Evolutionary conservation across 2,113 vertebrate genomes (phyloP), one percentile per base, ranked within the genome.

Genomic region (Microcebus murinus): DNA sequence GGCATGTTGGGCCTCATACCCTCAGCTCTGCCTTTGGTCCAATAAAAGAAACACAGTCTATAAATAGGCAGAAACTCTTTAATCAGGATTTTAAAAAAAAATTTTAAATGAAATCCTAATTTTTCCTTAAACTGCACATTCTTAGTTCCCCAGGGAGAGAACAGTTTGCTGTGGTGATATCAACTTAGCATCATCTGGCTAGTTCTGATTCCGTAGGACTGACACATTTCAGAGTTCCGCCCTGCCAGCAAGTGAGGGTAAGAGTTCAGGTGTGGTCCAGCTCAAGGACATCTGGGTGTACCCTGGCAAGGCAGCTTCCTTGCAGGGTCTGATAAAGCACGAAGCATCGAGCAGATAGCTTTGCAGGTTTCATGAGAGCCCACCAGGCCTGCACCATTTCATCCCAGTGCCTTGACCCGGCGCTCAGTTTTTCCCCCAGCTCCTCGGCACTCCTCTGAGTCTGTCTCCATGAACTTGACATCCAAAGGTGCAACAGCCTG

Each of bases 321-420:
- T 39, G 9, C 39, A 48, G 67, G 52, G 4, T 8, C 74, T 68
- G 85, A 63, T 59, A 15, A 55, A 89, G 45, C 73, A 27, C 0
- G 0, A 59, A 31, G 42, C 1, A 0, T 1, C 8, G 4, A 10
- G 9, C 8, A 63, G 42, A 87, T 2, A 27, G 42, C 29, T 42
- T 2, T 10, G 52, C 57, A 63, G 27, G 61, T 12, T 63, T 63
- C 61, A 63, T 29, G 10, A 63, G 61, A 27, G 27, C 61, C 61
- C 11, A 29, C 27, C 61, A 63, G 59, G 25, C 59, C 74, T 6
- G 11, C 1, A 9, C 21, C 0, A 0, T 15, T 42, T 9, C 50
- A 11, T 36, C 42, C 23, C 12, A 31, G 83, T 3, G 14, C 61
- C 65, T 29, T 17, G 34, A 50, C 34, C 27, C 3, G 2, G 48